Evolutionary conservation across 1,140 invertebrate genomes (phyloP).

Genomic region (Drosophila novamexicana): DNA sequence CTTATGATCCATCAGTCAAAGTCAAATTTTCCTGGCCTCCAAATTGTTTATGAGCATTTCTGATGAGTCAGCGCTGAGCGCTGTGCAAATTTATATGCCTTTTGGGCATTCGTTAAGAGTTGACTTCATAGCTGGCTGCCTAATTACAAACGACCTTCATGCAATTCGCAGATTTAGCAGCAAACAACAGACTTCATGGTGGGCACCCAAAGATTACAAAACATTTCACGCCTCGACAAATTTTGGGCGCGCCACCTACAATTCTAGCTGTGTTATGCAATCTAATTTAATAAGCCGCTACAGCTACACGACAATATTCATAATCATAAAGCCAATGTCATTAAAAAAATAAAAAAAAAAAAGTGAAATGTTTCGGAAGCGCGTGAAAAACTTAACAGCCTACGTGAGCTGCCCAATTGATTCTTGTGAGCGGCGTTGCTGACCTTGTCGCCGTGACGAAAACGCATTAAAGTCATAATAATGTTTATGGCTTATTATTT

Average conservation of each 20-base stretch:
- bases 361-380: conserved; percentile 70
- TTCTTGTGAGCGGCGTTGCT: conserved; percentile 27
- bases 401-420: conserved; percentile 46
- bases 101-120: conserved; percentile 29
- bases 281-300: conserved; percentile 15
- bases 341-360: conserved; percentile 23
- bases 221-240: conserved; percentile 72
- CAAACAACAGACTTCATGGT: conserved; percentile 6
- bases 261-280: conserved; percentile 44
- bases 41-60: conserved; percentile 9
- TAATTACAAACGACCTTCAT: conserved; percentile 57
- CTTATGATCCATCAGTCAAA: conserved; percentile 34
- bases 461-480: conserved; percentile 46
- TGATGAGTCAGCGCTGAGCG: conserved; percentile 37
- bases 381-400: conserved; percentile 33
- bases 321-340: conserved; percentile 20
- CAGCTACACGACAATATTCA: conserved; percentile 31
- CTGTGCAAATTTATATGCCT: conserved; percentile 14
- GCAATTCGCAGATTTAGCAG: conserved; percentile 33
- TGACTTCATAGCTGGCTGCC: conserved; percentile 49
- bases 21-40: conserved; percentile 28
- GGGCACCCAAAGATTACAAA: conserved; percentile 40
- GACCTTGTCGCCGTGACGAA: conserved; percentile 56
- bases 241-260: conserved; percentile 59
- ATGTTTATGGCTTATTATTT: conserved; percentile 62